A percentile compares a stretch with the other conserved stretches of the same genome.
Conservation (phyloP, 2,113 vertebrate species). For the Mobula hypostoma region DNA sequence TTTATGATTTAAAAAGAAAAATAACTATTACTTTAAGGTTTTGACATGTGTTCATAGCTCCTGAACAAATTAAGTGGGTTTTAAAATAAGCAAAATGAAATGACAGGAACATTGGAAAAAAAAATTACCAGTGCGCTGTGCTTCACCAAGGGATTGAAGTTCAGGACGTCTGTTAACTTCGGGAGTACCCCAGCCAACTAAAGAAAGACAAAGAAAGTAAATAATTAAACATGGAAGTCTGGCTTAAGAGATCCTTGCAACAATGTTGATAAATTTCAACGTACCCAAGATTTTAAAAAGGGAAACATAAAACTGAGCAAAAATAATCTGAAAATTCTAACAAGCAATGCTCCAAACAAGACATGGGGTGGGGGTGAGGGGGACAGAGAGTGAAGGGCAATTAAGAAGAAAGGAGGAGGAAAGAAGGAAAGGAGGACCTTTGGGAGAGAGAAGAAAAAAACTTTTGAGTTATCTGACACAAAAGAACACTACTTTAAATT, state of each 20-base stretch:
- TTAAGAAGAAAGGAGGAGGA: no score
- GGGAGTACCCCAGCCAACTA: slow-evolving; percentile 71
- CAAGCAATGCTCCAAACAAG: not conserved
- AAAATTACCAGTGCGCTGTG: slow-evolving; percentile 63
- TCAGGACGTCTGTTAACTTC: slow-evolving; percentile 68
- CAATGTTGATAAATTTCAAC: not conserved
- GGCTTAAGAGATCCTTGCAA: not conserved
- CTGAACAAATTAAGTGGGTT: not conserved
- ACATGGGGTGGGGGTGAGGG: no score
- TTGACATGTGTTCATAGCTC: not conserved
- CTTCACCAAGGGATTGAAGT: slow-evolving; percentile 69
- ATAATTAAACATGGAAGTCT: slow-evolving; percentile 26
- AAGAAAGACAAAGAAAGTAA: slow-evolving; percentile 52
- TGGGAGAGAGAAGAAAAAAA: no score
- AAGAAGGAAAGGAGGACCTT: no score
- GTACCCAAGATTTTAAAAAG: not conserved
- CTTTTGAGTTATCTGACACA: not conserved
- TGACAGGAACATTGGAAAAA: slow-evolving; percentile 47
- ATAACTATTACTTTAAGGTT: not conserved
- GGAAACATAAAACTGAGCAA: not conserved
- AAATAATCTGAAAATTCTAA: not conserved
- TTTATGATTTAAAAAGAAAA: not conserved
- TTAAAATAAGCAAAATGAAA: slow-evolving; percentile 33
- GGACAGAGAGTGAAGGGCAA: no score
- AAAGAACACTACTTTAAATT: not conserved